A percentile compares a stretch with the other conserved stretches of the same genome.
Evolutionary conservation across 2,888 invertebrate species (phyloP).

Genomic region (Idaea straminata): DNA sequence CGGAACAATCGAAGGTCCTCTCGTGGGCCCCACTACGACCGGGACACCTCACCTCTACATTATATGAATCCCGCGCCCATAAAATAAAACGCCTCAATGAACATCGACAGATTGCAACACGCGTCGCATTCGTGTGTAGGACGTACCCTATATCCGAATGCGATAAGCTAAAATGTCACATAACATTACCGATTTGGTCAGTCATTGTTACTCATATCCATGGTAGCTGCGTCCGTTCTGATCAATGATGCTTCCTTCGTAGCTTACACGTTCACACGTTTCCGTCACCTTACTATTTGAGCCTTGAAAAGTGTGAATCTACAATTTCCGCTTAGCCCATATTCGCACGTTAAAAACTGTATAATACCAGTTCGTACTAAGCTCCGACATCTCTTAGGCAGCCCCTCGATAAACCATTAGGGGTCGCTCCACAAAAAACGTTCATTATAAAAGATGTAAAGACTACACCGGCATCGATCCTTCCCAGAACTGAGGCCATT

Average conservation of each 20-base stretch:
- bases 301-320: conserved; percentile 41
- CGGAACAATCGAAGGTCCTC: conserved; percentile 34
- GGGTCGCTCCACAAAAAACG: conserved; percentile 71
- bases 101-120: conserved; percentile 41
- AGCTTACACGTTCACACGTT: conserved; percentile 39
- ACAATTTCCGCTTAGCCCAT: conserved; percentile 40
- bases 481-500: conserved; percentile 76
- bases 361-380: conserved; percentile 35
- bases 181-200: conserved; percentile 52
- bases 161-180: conserved; percentile 50
- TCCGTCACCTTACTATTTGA: conserved; percentile 45
- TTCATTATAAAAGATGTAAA: conserved; percentile 76
- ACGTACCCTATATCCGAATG: conserved; percentile 37
- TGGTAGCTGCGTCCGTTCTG: conserved; percentile 39
- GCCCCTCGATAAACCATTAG: conserved; percentile 71
- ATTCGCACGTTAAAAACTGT: conserved; percentile 23
- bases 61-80: conserved; percentile 34
- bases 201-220: conserved; percentile 47
- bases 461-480: conserved; percentile 75
- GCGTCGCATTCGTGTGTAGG: conserved; percentile 45
- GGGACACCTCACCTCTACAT: conserved; percentile 13
- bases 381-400: conserved; percentile 47
- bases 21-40: conserved; percentile 24
- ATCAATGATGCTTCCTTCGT: conserved; percentile 45
- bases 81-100: conserved; percentile 35